phyloP scores from a whole-genome alignment of 2,113 vertebrate species.

The Pomatorhinus ruficollis region DNA sequence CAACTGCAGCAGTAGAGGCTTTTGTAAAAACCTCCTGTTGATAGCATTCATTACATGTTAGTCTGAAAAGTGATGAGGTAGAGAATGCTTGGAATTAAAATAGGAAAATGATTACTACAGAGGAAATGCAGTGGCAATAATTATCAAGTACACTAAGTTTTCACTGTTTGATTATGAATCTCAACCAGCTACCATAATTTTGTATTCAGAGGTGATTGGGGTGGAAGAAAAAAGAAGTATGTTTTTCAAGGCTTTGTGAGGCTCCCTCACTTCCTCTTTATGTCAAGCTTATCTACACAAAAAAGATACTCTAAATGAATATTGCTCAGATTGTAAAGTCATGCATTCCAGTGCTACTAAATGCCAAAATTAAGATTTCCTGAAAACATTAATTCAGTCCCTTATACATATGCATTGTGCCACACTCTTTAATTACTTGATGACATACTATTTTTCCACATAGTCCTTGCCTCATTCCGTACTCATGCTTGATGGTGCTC shows the following conservation, averaged over 20 bases:
- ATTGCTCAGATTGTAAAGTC: conserved; percentile 25
- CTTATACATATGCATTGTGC: conserved; percentile 27
- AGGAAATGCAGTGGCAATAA: conserved; percentile 34
- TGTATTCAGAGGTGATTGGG: not conserved
- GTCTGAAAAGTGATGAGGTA: not conserved
- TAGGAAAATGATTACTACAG: conserved; percentile 28
- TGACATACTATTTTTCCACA: conserved; percentile 32
- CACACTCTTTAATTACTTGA: conserved; percentile 46
- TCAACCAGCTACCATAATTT: conserved; percentile 34
- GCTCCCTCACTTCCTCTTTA: not conserved
- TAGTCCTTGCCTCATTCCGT: not conserved
- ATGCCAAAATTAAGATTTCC: conserved; percentile 50
- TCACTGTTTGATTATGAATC: conserved; percentile 14
- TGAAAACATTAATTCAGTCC: conserved; percentile 33
- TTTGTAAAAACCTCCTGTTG: conserved; percentile 32
- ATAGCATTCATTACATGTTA: conserved; percentile 28
- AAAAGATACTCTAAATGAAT: conserved; percentile 40
- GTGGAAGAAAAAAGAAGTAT: not conserved
- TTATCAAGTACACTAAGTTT: conserved; percentile 14
- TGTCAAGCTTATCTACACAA: conserved; percentile 4
- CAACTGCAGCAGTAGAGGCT: not conserved
- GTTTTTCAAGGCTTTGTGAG: conserved; percentile 28
- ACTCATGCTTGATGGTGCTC: conserved; percentile 2
- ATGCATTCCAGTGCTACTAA: conserved; percentile 13
- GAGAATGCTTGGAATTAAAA: conserved; percentile 44